Base-by-base conservation (phyloP, 2,113 vertebrate genomes). In the Camelus dromedarius region DNA sequence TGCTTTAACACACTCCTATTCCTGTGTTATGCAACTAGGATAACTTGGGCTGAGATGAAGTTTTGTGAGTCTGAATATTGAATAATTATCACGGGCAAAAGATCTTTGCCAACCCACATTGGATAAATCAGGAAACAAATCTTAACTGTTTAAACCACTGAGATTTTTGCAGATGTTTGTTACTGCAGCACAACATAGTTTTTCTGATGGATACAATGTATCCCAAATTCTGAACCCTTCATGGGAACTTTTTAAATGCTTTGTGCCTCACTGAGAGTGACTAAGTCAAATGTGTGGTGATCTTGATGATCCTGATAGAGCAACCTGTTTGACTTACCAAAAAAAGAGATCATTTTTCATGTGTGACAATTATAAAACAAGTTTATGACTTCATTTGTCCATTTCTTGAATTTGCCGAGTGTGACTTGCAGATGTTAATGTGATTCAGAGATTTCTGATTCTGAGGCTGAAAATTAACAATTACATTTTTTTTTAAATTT, bases 381-480 rank as follows among this genome's bases (percentile, higher is more conserved):
- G 28, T 9, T 26, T 46, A 72, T 67, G 24, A n/a, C 48, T 50
- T 93, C 1, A 10, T 66, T n/a, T 67, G 60, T 35, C 1, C 42
- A 22, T 58, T 81, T 82, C 24, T 64, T 26, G 42, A 42, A 28
- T 69, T 54, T 62, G 24, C 38, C 38, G 73, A 91, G 28, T 62
- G 13, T 19, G 30, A 38, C 5, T 73, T 48, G 18, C 1, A 56
- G 14, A 58, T 93, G 69, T 91, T 84, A 50, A 19, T 38, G 14
- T 10, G 22, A 58, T 9, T 60, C 18, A 48, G 2, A 18, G 15
- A 80, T 42, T 82, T 96, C 19, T 70, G 46, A 7, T 56, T 96
- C 76, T 94, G 64, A 91, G 66, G 64, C 10, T 16, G 20, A 86
- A 3, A 28, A 96, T 95, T 77, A 52, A 72, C 24, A 32, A 93